Evolutionary conservation across 2,113 vertebrate species (phyloP).

Genomic region (Phrynosoma blainvillii): DNA sequence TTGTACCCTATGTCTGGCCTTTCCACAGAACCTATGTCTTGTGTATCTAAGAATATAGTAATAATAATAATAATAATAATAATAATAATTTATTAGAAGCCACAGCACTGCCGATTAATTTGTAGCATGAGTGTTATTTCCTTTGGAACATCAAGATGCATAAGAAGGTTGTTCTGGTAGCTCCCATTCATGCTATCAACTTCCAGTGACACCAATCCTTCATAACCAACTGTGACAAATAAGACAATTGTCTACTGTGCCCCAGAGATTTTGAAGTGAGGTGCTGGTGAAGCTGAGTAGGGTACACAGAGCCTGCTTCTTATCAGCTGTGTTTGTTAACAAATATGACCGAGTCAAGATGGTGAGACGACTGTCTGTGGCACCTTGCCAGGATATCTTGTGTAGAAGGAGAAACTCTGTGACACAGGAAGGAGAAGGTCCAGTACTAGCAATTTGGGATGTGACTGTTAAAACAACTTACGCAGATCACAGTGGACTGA

Average conservation of each 20-base stretch:
- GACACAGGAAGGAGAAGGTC: constrained; percentile 65
- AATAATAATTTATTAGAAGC: background rate
- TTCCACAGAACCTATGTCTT: background rate
- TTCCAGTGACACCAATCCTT: fast-evolving
- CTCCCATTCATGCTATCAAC: background rate
- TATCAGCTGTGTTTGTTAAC: constrained; percentile 64
- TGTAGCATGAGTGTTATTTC: constrained; percentile 34
- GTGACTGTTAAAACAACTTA: constrained; percentile 67
- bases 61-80: too few relatives aligned
- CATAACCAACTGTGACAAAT: background rate
- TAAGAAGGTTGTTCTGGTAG: constrained; percentile 24
- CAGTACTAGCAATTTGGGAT: constrained; percentile 64
- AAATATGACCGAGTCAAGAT: constrained; percentile 47
- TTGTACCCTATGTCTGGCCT: background rate
- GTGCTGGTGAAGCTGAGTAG: constrained; percentile 4
- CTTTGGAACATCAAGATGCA: constrained; percentile 1
- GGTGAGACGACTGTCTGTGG: constrained; percentile 45
- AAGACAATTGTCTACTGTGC: fast-evolving
- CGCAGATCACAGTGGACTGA: constrained; percentile 60
- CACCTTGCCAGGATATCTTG: constrained; percentile 46
- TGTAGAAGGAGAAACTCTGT: constrained; percentile 51
- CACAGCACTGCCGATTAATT: background rate
- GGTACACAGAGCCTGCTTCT: background rate
- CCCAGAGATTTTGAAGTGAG: background rate
- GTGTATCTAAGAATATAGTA: background rate